Evolutionary conservation across 2,888 invertebrate genomes (phyloP).

Genomic region (Poecilus cupreus): DNA sequence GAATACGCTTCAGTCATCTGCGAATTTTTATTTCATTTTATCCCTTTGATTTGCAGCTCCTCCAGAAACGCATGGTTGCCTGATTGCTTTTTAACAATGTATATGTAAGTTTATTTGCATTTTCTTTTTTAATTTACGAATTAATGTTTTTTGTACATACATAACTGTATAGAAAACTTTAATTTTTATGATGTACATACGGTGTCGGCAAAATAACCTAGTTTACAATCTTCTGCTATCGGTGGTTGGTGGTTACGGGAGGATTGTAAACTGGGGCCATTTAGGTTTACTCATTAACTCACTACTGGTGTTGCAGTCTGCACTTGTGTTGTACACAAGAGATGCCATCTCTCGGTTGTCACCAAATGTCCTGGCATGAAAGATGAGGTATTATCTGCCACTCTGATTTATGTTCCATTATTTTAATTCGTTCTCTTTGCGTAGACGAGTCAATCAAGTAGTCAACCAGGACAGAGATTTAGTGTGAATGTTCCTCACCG

Average conservation of each 20-base stretch:
- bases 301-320: conserved; percentile 83
- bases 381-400: conserved; percentile 90
- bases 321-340: conserved; percentile 99
- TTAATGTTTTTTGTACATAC: conserved; percentile 56
- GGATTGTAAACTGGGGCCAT: conserved; percentile 51
- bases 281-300: conserved; percentile 13
- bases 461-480: conserved; percentile 87
- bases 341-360: conserved; percentile 97
- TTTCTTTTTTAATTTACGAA: conserved; percentile 60
- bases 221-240: conserved; percentile 54
- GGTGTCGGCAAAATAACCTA: conserved; percentile 47
- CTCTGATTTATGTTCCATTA: not conserved
- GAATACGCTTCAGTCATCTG: conserved; percentile 29
- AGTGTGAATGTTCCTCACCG: conserved; percentile 99
- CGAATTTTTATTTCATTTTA: conserved; percentile 62
- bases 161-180: conserved; percentile 47
- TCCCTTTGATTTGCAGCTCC: conserved; percentile 71
- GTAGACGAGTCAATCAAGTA: conserved; percentile 71
- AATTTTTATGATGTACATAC: conserved; percentile 47
- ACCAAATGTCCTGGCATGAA: conserved; percentile 99
- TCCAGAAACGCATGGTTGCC: conserved; percentile 70
- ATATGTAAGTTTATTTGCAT: conserved; percentile 70
- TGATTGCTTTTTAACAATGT: conserved; percentile 68
- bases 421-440: conserved; percentile 46
- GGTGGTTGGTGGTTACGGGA: conserved; percentile 49